These are phyloP conservation scores for Drosophila pallidifrons DNA, from an alignment of 1,140 invertebrate species.

Conservation along the genomic window DNA sequence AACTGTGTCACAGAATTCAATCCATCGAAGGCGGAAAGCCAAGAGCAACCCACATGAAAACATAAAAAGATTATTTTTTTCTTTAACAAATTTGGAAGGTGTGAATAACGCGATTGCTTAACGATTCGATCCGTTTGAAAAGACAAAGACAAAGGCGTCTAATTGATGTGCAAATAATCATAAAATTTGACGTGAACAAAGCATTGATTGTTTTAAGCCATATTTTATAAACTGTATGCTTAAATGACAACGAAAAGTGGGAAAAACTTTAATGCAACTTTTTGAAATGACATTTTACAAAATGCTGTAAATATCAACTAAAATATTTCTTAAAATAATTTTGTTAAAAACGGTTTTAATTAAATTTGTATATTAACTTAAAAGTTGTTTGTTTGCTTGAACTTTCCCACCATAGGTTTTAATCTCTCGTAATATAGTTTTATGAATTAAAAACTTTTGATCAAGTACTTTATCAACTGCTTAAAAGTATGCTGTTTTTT, in stretches of 20 bases:
- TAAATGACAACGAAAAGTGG: no score
- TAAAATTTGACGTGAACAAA: not conserved
- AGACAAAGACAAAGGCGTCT: slow-evolving; percentile 14
- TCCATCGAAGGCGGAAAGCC: slow-evolving; percentile 27
- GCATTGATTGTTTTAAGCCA: not conserved
- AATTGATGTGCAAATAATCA: slow-evolving; percentile 16
- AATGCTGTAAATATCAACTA: no score
- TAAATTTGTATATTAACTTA: no score
- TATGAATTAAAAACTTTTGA: no score
- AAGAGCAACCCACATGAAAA: slow-evolving; percentile 18
- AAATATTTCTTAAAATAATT: no score
- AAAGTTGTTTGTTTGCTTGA: no score
- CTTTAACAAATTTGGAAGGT: slow-evolving; percentile 35
- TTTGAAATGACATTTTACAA: no score
- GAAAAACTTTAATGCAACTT: no score
- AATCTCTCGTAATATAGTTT: no score
- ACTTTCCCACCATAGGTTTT: no score
- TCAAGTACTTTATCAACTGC: no score
- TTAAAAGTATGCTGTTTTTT: not conserved
- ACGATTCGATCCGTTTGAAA: slow-evolving; percentile 6
- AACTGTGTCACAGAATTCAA: slow-evolving; percentile 52
- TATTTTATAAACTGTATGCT: not conserved
- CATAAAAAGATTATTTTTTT: slow-evolving; percentile 18
- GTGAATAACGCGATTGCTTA: slow-evolving; percentile 40
- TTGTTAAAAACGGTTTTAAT: no score